These are phyloP conservation scores for Herpailurus yagouaroundi DNA, from an alignment of 2,113 vertebrate species.

Conservation along the genomic window DNA sequence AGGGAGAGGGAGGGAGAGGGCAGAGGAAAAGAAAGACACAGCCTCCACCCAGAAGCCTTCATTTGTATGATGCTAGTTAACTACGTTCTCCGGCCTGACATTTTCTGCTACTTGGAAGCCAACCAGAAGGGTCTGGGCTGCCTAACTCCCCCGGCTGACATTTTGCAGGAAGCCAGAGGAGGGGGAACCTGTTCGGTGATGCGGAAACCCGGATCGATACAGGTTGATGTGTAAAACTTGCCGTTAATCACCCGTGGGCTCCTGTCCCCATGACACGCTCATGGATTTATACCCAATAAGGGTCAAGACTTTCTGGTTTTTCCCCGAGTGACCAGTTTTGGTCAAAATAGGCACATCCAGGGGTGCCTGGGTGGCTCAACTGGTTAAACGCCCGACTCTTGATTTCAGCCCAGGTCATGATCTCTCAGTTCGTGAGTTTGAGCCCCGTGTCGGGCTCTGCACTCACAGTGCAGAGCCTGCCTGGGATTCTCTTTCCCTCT, in stretches of 20 bases:
- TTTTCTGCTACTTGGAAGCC: not conserved
- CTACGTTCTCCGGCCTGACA: slow-evolving; percentile 11
- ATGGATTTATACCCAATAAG: not conserved
- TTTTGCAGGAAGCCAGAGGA: not conserved
- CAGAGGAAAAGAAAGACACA: accelerated
- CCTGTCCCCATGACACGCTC: not conserved
- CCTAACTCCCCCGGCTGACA: not conserved
- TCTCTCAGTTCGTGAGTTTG: not conserved
- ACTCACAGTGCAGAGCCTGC: not conserved
- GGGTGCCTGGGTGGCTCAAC: not conserved
- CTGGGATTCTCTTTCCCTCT: not conserved
- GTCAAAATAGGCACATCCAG: not conserved
- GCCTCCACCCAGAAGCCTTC: not conserved
- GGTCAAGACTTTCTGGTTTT: not conserved
- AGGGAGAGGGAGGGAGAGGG: not conserved
- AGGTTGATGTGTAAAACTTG: not conserved
- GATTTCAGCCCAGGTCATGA: not conserved
- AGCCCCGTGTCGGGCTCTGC: not conserved
- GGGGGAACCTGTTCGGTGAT: not conserved
- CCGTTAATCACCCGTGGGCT: not conserved
- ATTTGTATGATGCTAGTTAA: not conserved
- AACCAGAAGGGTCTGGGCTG: not conserved
- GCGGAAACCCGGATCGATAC: not conserved
- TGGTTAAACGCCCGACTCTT: not conserved
- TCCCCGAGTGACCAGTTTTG: not conserved